Percentiles rank a stretch among this genome's conserved stretches.
Evolutionary conservation across 2,113 vertebrate species (phyloP).

Genomic region (Phaetusa simplex): DNA sequence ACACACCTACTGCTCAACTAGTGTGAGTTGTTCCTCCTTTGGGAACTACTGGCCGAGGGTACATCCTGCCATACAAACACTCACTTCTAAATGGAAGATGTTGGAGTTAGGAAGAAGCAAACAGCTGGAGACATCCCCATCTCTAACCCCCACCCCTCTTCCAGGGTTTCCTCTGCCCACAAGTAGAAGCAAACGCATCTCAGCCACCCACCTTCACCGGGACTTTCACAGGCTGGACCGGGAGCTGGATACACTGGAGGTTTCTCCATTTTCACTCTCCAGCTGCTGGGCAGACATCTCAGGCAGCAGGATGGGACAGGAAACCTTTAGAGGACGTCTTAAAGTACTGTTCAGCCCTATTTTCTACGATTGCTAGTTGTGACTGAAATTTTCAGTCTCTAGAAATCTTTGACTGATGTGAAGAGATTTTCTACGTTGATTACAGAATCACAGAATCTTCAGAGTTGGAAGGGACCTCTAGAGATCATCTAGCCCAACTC

Average conservation of each 20-base stretch:
- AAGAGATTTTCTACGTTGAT: background rate
- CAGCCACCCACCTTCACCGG: background rate
- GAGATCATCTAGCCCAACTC: too few species aligned
- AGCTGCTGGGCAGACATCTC: background rate
- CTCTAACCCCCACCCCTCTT: background rate
- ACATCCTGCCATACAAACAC: fast-evolving
- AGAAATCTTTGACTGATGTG: background rate
- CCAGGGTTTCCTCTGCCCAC: background rate
- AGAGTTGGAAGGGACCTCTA: too few species aligned
- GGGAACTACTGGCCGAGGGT: background rate
- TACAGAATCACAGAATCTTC: background rate
- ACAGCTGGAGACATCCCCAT: background rate
- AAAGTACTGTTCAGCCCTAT: background rate
- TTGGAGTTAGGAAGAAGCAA: background rate
- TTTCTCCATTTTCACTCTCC: background rate
- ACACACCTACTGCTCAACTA: background rate
- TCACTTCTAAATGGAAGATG: background rate
- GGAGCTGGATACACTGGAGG: background rate
- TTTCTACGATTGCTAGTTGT: background rate
- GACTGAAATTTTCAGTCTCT: background rate
- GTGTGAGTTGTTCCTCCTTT: background rate
- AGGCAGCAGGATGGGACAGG: background rate
- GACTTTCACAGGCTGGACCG: background rate
- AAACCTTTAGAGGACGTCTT: background rate
- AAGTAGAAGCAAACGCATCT: background rate